Base-by-base conservation (phyloP, 2,113 vertebrate genomes). In the Phrynocephalus versicolor region DNA sequence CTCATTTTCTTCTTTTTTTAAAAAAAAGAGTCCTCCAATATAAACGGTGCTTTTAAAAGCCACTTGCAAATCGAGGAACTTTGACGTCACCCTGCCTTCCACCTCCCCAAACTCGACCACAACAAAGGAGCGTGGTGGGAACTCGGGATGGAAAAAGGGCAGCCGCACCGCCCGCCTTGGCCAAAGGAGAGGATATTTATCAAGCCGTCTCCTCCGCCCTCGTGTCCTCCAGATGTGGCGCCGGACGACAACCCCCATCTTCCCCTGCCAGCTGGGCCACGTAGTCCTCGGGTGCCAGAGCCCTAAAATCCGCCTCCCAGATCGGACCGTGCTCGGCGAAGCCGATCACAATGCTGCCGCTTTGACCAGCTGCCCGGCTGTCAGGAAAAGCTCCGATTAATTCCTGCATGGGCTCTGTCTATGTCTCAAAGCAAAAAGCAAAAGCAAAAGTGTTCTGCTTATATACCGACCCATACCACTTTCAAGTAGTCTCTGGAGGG, bases 1-100 rank as follows among this genome's bases (percentile, higher is more conserved):
- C 60, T 73, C 14, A 13, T 35, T 51, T 73, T 5, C 79, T 71
- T 65, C 37, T 65, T 41, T 79, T 80, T n/a, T 65, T 85, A 65
- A 72, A 91, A 92, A 70, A 78, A 90, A 64, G 79, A 90, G 89
- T 79, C 62, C 87, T 85, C 76, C 30, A 69, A 85, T 90, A 86
- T 92, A 79, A 77, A 80, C 86, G 64, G 79, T 88, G 82, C 89
- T 93, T 93, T 91, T 85, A 67, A 90, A 92, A 91, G 73, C 86
- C 67, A 82, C 89, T 82, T 88, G 84, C 90, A 86, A 93, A 90
- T 91, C 88, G 84, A 84, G 64, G 87, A 81, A 37, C 74, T 93
- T 91, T 82, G 86, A 91, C 2, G 0, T 90, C 90, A 88, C n/a
- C 18, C 51, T 83, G 92, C 79, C 76, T 83, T 80, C 69, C 78